Base-by-base conservation (phyloP, 2,797 vertebrate genomes). In the Psittacula derbiana region DNA sequence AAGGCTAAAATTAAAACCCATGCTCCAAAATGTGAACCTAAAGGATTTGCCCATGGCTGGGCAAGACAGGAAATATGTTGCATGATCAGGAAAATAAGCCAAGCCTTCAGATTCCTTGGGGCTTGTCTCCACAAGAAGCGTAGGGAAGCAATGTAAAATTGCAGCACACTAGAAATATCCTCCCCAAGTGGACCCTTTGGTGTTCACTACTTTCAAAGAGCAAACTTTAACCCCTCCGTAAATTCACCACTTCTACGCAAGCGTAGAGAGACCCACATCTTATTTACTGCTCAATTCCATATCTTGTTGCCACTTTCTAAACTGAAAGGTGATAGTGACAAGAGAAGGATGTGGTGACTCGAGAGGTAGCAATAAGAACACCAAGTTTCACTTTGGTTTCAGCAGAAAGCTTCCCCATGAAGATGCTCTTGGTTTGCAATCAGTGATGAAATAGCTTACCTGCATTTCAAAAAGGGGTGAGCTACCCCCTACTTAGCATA, bases 331-430 rank as follows among this genome's bases (percentile, higher is more conserved):
- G 84, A 50, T 50, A 10, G 19, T 66, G 79, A 75, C 75, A 92
- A 76, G 69, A 92, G 86, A 93, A 96, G 91, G 91, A 96, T 96
- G 94, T 91, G 85, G 90, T 69, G 76, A 75, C 90, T 91, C 44
- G 43, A 73, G 75, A 89, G 49, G 61, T 5, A 53, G 31, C 82
- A 90, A 28, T 91, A 83, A 94, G 89, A 90, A 86, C 85, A 61
- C 41, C 72, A 80, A 57, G 85, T 90, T 95, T 92, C 82, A 69
- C 65, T 95, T 85, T 38, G n/a, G 36, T 90, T 92, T 83, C 73
- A 92, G 57, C 61, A 88, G 72, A 90, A 80, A 74, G 52, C 38
- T 86, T 95, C 80, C 72, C 57, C 33, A 19, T 65, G 53, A 92
- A 72, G 91, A 79, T 88, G 69, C 69, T 88, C 64, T 62, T 52